Base-by-base conservation (phyloP, 2,888 invertebrate genomes). In the Lumbricus terrestris region DNA sequence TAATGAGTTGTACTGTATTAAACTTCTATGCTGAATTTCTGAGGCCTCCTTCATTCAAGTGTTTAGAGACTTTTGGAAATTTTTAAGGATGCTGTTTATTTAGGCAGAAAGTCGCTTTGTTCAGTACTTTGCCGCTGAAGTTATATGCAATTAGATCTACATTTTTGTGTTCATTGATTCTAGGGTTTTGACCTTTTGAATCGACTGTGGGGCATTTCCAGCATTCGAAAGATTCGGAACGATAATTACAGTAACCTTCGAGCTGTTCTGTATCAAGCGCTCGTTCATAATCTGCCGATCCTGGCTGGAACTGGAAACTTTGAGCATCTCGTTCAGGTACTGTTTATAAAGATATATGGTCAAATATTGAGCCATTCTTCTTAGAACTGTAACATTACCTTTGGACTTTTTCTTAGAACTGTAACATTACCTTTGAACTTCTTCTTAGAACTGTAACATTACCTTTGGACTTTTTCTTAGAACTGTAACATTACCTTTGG, bases 231-330 rank as follows among this genome's bases (percentile, higher is more conserved):
- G 89, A 93, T 95, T 88, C 94, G 95, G 91, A 95, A 95, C 90
- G 95, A 95, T 92, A 95, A 95, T 93, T 95, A 95, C 93, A 95
- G 95, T 92, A 95, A 94, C n/a, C 92, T 95, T 35, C 93, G 95
- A 54, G 94, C 95, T 54, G 92, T 94, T 20, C 92, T 95, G 37
- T 95, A 94, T 93, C 95, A 95, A 92, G 93, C 94, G 37, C 92
- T 95, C 11, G 91, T 92, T 82, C 92, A 92, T 82, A 90, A 90
- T 37, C 38, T 90, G 23, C 91, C 93, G 92, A 35, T 92, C 92
- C 91, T 88, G 23, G 34, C 54, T n/a, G 33, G 35, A 42, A 47
- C 83, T 90, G 93, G 91, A 92, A 93, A 69, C 38, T 38, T 38
- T 69, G 37, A 54, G 93, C 93, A 23, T 35, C 34, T 34, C 35